Conservation (phyloP, 2,888 invertebrate genomes). For the Pyrocoelia pectoralis region DNA sequence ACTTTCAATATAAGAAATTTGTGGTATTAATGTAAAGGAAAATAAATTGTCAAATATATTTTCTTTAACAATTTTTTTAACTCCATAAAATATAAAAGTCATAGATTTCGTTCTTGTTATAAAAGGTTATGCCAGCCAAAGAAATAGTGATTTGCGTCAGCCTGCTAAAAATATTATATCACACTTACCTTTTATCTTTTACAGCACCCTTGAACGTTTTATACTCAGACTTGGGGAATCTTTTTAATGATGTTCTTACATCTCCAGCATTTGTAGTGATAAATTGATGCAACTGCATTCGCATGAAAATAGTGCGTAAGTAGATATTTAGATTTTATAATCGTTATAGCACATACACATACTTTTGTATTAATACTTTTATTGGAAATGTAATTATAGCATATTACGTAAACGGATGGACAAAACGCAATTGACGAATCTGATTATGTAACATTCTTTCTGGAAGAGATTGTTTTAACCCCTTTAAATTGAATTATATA, state of each 20-base stretch:
- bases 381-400: too few relatives aligned
- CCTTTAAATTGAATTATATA: too few relatives aligned
- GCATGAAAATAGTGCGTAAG: too few relatives aligned
- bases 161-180: background rate
- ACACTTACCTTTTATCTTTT: background rate
- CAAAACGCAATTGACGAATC: too few relatives aligned
- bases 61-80: background rate
- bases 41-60: conserved; percentile 12
- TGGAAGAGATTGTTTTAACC: too few relatives aligned
- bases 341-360: too few relatives aligned
- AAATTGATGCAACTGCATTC: too few relatives aligned
- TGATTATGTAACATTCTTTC: too few relatives aligned
- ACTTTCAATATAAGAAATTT: conserved; percentile 1
- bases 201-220: background rate
- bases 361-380: too few relatives aligned
- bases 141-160: conserved; percentile 9
- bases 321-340: too few relatives aligned
- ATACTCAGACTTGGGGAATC: background rate
- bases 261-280: too few relatives aligned
- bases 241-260: background rate
- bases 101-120: conserved; percentile 1
- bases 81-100: background rate
- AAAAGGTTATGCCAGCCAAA: background rate
- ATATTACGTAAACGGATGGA: too few relatives aligned
- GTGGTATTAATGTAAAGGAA: conserved; percentile 14